Evolutionary conservation across 1,140 invertebrate genomes (phyloP).

Genomic region (Xylocopa sonorina): DNA sequence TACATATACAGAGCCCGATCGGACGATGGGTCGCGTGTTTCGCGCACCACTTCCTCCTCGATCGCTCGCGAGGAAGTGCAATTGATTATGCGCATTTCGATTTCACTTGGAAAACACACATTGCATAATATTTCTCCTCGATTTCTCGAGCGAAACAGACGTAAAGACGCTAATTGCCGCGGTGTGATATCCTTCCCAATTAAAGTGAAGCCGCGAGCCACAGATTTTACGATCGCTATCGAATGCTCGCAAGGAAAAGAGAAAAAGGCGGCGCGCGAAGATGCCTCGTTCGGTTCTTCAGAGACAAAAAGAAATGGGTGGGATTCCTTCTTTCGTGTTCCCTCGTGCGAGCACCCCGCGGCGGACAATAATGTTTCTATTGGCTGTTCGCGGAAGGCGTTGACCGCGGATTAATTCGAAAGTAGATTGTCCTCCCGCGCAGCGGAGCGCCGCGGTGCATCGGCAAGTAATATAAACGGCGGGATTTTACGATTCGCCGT

Average conservation of each 20-base stretch:
- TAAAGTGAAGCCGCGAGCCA: neutral
- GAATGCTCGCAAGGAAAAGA: neutral
- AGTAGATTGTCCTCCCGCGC: constrained; percentile 50
- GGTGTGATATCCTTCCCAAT: neutral
- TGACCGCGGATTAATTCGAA: constrained; percentile 57
- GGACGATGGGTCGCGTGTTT: constrained; percentile 52
- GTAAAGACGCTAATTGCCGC: neutral
- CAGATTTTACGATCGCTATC: neutral
- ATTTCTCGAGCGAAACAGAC: neutral
- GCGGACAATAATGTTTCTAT: constrained; percentile 33
- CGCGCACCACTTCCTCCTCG: constrained; percentile 52
- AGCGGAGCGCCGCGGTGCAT: constrained; percentile 30
- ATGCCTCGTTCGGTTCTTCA: too few species aligned
- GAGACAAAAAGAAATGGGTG: too few species aligned
- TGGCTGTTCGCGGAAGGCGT: neutral
- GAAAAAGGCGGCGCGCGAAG: too few species aligned
- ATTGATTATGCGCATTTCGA: constrained; percentile 18
- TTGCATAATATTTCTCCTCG: neutral
- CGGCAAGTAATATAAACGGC: constrained; percentile 51
- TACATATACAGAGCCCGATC: constrained; percentile 49
- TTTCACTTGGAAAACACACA: neutral
- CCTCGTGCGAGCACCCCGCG: too few species aligned
- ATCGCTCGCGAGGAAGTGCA: constrained; percentile 53
- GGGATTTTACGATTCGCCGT: constrained; percentile 61
- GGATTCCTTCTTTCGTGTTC: too few species aligned